These are phyloP conservation scores for Ondatra zibethicus DNA, from an alignment of 2,113 vertebrate species.

Conservation along the genomic window DNA sequence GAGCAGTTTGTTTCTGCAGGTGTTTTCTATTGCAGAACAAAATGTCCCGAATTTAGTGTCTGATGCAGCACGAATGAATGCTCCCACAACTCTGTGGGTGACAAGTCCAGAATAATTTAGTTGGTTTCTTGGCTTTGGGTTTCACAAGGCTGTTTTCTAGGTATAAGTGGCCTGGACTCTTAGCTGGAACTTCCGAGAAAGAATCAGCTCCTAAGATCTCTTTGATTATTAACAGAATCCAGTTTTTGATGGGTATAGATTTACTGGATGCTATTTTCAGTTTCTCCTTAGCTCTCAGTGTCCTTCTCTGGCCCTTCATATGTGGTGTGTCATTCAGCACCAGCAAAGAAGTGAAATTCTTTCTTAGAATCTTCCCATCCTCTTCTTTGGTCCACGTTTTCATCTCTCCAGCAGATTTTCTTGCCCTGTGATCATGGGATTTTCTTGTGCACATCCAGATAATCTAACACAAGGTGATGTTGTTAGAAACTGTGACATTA, in stretches of 20 bases:
- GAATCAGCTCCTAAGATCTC: neutral
- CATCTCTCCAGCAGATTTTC: neutral
- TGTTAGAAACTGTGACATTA: neutral
- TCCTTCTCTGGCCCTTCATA: neutral
- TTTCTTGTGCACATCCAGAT: neutral
- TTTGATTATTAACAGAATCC: neutral
- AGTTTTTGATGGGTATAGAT: neutral
- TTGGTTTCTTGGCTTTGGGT: neutral
- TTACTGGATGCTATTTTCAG: neutral
- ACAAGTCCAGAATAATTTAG: neutral
- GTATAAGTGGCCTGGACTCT: neutral
- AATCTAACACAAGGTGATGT: neutral
- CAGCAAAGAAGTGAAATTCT: neutral
- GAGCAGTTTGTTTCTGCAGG: neutral
- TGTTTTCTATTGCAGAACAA: slow-evolving; percentile 11
- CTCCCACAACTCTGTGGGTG: neutral
- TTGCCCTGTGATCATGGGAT: neutral
- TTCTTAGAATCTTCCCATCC: neutral
- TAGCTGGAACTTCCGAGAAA: neutral
- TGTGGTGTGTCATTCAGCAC: neutral
- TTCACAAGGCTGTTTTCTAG: neutral
- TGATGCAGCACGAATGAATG: neutral
- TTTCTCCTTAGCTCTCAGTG: neutral
- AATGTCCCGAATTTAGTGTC: neutral
- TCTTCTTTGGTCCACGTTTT: neutral